Evolutionary conservation across 2,113 vertebrate species (phyloP).

Genomic region (Agelaius tricolor): DNA sequence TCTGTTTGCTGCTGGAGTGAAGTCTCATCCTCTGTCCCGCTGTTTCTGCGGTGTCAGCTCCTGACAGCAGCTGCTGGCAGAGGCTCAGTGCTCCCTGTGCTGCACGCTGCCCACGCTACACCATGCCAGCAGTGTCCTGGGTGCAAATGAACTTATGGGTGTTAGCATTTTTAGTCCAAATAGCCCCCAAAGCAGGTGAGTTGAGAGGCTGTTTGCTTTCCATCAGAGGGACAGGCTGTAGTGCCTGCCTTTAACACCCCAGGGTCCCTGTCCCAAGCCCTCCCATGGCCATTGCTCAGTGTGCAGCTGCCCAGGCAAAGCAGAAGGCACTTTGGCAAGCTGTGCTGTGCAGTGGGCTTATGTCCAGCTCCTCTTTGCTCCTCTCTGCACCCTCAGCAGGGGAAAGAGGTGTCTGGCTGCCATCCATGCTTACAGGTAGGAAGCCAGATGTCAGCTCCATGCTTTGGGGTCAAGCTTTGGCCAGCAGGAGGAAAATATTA

Average conservation of each 20-base stretch:
- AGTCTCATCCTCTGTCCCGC: not conserved
- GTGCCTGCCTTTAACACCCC: rapidly evolving
- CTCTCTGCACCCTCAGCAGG: not conserved
- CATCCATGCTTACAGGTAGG: not conserved
- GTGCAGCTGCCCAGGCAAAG: not conserved
- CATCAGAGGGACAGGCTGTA: not conserved
- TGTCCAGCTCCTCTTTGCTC: not conserved
- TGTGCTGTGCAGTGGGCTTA: not conserved
- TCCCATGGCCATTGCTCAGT: not conserved
- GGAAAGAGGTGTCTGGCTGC: rapidly evolving
- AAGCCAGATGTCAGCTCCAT: not conserved
- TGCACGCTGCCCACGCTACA: not conserved
- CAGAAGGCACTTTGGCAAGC: not conserved
- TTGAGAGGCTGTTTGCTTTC: not conserved
- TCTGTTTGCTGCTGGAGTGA: not conserved
- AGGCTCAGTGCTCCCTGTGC: not conserved
- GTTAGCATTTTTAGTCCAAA: not conserved
- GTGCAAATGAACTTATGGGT: not conserved
- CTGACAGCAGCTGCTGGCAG: not conserved
- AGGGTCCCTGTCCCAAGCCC: rapidly evolving
- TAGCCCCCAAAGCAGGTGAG: not conserved
- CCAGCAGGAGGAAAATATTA: not conserved
- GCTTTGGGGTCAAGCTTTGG: not conserved
- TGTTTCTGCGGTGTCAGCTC: not conserved
- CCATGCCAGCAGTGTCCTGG: not conserved